Evolutionary conservation across 2,113 vertebrate genomes (phyloP).

Genomic region (Nannobrachium achirus): DNA sequence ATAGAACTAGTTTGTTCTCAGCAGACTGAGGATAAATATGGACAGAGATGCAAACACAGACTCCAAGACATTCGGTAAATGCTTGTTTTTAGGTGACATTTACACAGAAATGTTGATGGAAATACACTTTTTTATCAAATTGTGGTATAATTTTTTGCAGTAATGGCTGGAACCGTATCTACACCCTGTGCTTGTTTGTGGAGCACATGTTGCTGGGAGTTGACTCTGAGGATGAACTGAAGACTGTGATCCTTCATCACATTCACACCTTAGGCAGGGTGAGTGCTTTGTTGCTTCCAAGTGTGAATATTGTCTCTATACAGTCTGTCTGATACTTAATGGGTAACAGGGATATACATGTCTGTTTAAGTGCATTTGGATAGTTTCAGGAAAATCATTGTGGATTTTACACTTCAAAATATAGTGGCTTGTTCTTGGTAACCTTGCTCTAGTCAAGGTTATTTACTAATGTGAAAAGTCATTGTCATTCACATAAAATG

Average conservation of each 20-base stretch:
- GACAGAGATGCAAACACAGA: slow-evolving; percentile 16
- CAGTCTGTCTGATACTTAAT: no score
- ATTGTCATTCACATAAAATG: no score
- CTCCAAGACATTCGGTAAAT: slow-evolving; percentile 29
- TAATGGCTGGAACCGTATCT: slow-evolving; percentile 38
- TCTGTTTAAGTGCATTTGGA: no score
- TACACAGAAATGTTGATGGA: no score
- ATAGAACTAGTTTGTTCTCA: slow-evolving; percentile 41
- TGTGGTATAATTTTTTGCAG: slow-evolving; percentile 29
- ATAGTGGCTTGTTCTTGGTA: no score
- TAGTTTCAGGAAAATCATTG: no score
- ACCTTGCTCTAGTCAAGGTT: no score
- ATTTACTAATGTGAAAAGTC: no score
- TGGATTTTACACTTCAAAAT: no score
- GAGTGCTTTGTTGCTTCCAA: slow-evolving; percentile 10
- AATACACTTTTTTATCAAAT: not conserved
- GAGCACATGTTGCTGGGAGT: slow-evolving; percentile 51
- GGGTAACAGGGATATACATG: no score
- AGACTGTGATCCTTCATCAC: not conserved
- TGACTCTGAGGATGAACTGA: slow-evolving; percentile 18
- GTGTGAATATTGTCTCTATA: no score
- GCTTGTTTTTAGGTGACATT: not conserved
- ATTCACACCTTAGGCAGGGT: slow-evolving; percentile 29
- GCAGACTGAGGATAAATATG: not conserved
- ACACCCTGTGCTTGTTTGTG: slow-evolving; percentile 44